Percentiles rank a stretch among this genome's conserved stretches.
Evolutionary conservation across 1,140 invertebrate genomes (phyloP).

Genomic region (Drosophila quadrilineata): DNA sequence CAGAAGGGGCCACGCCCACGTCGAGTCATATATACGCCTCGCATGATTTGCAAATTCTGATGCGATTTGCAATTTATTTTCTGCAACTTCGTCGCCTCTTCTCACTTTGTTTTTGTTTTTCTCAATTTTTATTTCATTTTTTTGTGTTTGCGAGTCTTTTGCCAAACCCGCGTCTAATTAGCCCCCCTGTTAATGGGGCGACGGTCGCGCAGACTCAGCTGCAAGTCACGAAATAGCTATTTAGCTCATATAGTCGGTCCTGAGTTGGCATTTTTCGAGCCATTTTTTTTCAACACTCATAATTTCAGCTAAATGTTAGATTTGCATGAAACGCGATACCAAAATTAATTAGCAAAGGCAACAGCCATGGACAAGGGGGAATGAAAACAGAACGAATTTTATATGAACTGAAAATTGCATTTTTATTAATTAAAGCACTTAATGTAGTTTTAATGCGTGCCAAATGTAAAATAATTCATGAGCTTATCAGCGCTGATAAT

Average conservation of each 20-base stretch:
- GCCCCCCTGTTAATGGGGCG: conserved; percentile 56
- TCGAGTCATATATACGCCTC: conserved; percentile 4
- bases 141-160: background rate
- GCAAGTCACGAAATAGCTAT: conserved; percentile 75
- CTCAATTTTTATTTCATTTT: conserved; percentile 1
- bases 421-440: conserved; percentile 68
- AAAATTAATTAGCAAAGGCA: background rate
- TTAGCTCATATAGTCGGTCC: conserved; percentile 44
- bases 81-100: background rate
- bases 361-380: background rate
- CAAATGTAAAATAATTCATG: conserved; percentile 73
- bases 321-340: conserved; percentile 67
- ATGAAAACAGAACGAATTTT: conserved; percentile 2
- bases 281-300: conserved; percentile 37
- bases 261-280: conserved; percentile 60
- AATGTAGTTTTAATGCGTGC: conserved; percentile 69
- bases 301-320: conserved; percentile 56
- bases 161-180: conserved; percentile 60
- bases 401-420: conserved; percentile 13
- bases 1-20: conserved; percentile 13
- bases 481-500: conserved; percentile 72
- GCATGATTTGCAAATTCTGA: conserved; percentile 68
- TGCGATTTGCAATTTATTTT: conserved; percentile 62
- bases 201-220: conserved; percentile 66
- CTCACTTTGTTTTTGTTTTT: background rate